Evolutionary conservation across 1,140 invertebrate species (phyloP), one percentile per base, ranked within the genome.

Genomic region (Mactra quadrangularis): DNA sequence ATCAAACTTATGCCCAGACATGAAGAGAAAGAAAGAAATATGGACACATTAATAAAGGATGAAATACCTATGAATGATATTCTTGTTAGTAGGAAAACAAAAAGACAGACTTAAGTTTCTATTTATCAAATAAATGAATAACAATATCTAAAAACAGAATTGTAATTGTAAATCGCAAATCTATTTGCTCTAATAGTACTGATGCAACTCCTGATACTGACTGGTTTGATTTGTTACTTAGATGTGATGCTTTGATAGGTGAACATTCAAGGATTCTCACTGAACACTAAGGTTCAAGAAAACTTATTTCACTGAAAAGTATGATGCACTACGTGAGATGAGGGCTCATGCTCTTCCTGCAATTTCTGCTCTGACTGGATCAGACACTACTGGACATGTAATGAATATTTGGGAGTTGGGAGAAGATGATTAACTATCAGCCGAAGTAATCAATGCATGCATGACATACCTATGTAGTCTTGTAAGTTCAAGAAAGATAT

Each of bases 341-440:
- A 60, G 27, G 27, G 57, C 57, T 25, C 19, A 60, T 22, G 57
- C 57, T 22, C 29, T n/a, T n/a, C n/a, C n/a, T n/a, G 50, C 50
- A n/a, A 53, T 53, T 19, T 25, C 19, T 53, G 25, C 50, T n/a
- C 50, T 53, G 19, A 53, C 50, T 25, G 50, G 50, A n/a, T 53
- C 50, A 53, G 50, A 53, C 50, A 53, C 50, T n/a, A 53, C 50
- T 3, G 50, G 50, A 3, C 50, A 53, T 53, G 25, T 53, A 19
- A 19, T n/a, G 19, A 25, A 25, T n/a, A 25, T 53, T n/a, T 19
- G 50, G 19, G 19, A 25, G 25, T 25, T 53, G 19, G 50, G 50
- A 53, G 50, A 53, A 25, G 50, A 25, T 53, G 50, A 53, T 53
- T 53, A n/a, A 53, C 50, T 25, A 53, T 53, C 50, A 53, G 2